Evolutionary conservation across 2,113 vertebrate genomes (phyloP), one percentile per base, ranked within the genome.

Genomic region (Tychaedon coryphoeus): DNA sequence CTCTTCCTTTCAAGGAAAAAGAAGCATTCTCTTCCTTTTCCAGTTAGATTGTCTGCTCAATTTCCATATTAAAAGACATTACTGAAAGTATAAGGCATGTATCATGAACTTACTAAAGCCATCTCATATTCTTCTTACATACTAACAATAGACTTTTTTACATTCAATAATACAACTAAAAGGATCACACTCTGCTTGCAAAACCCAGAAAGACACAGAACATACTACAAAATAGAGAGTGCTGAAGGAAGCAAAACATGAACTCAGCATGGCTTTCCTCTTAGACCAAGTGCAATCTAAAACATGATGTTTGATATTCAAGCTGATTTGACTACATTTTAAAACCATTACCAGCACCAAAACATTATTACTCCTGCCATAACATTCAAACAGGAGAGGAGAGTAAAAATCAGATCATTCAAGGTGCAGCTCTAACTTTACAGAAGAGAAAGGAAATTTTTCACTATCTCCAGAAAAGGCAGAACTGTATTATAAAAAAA

Each of bases 41-140:
- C 81, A 88, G 84, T 65, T 93, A 90, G 36, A 93, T 90, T 54
- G 56, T 90, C 95, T 54, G 88, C 95, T 96, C 94, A 69, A 96
- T 88, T 86, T 91, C 80, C 88, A 66, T 64, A 83, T 78, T 96
- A 94, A 91, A 93, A 85, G 29, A 73, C n/a, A 67, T 85, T 69
- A 78, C 24, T 71, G 36, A 42, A 95, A 95, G 88, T 75, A 81
- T 79, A 97, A 93, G 64, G 57, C 62, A 84, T 5, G 25, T 87
- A 74, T 91, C 71, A 58, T 85, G 96, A 96, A 97, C 62, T 84
- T 83, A 87, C 43, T 85, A 54, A 92, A 92, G 42, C 47, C 56
- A 77, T 94, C 83, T 96, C 93, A 65, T 77, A 85, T 92, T 93
- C 82, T 61, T 64, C 54, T 53, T 43, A 58, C 17, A 26, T 42